Conservation (phyloP, 2,888 invertebrate genomes). For the Lasioglossum zephyrum region DNA sequence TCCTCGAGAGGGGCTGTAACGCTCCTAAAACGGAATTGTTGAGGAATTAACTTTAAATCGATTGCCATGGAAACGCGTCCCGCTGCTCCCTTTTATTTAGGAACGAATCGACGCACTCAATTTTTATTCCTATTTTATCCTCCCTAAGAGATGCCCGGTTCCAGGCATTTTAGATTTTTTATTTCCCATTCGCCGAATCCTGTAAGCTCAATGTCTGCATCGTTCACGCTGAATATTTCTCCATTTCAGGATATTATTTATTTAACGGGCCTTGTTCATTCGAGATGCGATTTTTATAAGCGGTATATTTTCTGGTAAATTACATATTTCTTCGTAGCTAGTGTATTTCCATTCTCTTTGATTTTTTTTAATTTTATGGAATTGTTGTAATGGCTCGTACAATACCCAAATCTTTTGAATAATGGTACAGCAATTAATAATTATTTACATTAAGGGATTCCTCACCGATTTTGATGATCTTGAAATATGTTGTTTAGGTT, state of each 20-base stretch:
- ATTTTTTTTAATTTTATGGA: too few species aligned
- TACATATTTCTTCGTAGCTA: too few species aligned
- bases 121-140: background rate
- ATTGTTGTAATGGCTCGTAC: too few species aligned
- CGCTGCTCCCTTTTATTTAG: background rate
- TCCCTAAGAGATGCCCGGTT: background rate
- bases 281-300: background rate
- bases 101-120: background rate
- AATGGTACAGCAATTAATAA: too few species aligned
- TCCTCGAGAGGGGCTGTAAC: background rate
- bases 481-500: too few species aligned
- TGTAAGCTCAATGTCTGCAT: background rate
- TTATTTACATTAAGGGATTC: too few species aligned
- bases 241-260: background rate
- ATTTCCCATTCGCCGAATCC: background rate
- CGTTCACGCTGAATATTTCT: too few species aligned
- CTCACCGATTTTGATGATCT: too few species aligned
- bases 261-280: background rate
- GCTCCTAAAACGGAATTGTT: background rate
- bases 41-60: slow-evolving; percentile 20
- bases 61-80: background rate
- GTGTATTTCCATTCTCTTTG: too few species aligned
- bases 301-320: too few species aligned
- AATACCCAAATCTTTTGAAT: too few species aligned
- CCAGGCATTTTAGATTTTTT: background rate